phyloP scores from a whole-genome alignment of 1,140 invertebrate genomes.

The Tetragonula clypearis region DNA sequence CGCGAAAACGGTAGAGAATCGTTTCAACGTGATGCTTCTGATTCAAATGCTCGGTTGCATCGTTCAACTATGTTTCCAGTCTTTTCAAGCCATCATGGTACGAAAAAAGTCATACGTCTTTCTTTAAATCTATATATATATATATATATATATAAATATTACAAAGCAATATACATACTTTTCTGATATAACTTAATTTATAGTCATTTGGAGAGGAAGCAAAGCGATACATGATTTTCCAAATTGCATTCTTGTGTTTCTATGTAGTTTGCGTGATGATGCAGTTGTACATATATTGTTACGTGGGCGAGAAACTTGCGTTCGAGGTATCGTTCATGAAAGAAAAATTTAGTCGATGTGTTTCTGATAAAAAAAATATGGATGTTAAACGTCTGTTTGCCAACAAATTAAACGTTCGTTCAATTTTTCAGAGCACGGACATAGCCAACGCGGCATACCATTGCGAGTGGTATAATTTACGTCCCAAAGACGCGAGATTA shows the following conservation, averaged over 20 bases:
- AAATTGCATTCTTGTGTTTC: constrained; percentile 41
- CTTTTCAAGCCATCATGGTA: constrained; percentile 65
- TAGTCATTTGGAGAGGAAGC: constrained; percentile 16
- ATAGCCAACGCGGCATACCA: constrained; percentile 67
- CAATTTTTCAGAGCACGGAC: constrained; percentile 64
- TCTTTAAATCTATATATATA: not conserved
- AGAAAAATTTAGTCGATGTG: too few relatives aligned
- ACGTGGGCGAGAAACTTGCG: constrained; percentile 56
- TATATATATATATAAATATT: not conserved
- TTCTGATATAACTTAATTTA: not conserved
- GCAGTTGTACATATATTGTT: constrained; percentile 65
- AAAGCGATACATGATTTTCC: not conserved
- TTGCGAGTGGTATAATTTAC: constrained; percentile 69
- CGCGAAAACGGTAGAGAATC: constrained; percentile 73
- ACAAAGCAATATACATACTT: not conserved
- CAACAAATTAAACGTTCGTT: too few relatives aligned
- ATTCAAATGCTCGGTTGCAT: constrained; percentile 64
- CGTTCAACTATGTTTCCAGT: constrained; percentile 67
- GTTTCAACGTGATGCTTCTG: constrained; percentile 70
- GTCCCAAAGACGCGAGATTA: constrained; percentile 49
- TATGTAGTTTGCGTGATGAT: constrained; percentile 51
- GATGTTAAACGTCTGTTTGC: too few relatives aligned
- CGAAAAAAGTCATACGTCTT: not conserved
- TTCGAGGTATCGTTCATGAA: constrained; percentile 37
- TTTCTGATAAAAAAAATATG: not conserved